Percentiles rank a stretch among this genome's conserved stretches.
Conservation (phyloP, 2,888 invertebrate genomes). For the Drosophila bunnanda region DNA sequence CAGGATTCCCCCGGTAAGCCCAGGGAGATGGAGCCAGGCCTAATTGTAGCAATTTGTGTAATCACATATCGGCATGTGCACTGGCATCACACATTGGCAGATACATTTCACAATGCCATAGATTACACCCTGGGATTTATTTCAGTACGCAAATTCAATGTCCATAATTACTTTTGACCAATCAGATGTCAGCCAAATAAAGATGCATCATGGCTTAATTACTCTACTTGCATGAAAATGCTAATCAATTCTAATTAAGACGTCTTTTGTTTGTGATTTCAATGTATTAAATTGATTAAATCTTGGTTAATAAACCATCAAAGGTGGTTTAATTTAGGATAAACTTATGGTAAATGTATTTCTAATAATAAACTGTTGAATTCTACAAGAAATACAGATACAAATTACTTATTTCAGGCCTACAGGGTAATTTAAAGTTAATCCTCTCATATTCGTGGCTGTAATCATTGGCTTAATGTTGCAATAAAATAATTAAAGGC, state of each 20-base stretch:
- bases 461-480: neutral
- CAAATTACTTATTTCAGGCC: no score
- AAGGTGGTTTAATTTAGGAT: neutral
- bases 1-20: conserved; percentile 22
- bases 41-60: conserved; percentile 45
- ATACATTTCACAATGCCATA: conserved; percentile 27
- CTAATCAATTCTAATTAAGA: conserved; percentile 2
- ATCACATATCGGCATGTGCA: conserved; percentile 30
- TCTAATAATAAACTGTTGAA: no score
- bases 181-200: conserved; percentile 10
- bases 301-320: neutral
- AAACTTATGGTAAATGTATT: no score
- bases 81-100: conserved; percentile 17
- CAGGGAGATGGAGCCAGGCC: conserved; percentile 28
- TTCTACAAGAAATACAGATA: no score
- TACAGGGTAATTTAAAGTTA: neutral
- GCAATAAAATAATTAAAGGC: neutral
- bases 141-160: conserved; percentile 34
- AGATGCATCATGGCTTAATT: neutral
- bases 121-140: conserved; percentile 29
- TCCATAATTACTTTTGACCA: conserved; percentile 17
- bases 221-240: neutral
- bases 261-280: neutral
- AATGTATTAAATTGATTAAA: neutral
- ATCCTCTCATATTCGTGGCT: neutral